phyloP scores from a whole-genome alignment of 2,888 invertebrate species.

The Rhogogaster chlorosoma region DNA sequence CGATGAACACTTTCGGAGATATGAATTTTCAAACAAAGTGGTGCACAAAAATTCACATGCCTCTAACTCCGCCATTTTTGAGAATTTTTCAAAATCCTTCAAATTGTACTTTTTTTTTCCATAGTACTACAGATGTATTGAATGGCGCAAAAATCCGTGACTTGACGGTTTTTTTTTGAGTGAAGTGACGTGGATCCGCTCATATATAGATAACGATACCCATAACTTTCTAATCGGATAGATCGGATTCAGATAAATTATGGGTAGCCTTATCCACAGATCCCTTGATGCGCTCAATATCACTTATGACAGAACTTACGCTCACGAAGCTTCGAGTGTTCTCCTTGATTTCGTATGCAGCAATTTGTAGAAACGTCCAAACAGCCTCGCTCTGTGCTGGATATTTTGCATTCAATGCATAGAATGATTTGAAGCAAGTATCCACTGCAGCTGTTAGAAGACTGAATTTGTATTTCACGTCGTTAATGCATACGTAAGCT shows the following conservation, averaged over 20 bases:
- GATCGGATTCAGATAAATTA: background rate
- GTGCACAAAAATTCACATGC: no score
- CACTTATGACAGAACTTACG: background rate
- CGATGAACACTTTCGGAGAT: no score
- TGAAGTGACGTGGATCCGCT: no score
- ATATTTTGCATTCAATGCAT: constrained; percentile 52
- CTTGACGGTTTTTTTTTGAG: no score
- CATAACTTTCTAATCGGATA: background rate
- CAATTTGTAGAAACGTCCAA: constrained; percentile 6
- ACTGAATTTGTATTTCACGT: constrained; percentile 37
- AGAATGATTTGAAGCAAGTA: constrained; percentile 53
- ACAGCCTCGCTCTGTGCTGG: constrained; percentile 43
- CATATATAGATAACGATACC: background rate
- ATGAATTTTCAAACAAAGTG: no score
- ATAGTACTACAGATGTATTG: no score
- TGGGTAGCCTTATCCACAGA: background rate
- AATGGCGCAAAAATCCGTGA: no score
- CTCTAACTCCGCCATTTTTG: no score
- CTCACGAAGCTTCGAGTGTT: background rate
- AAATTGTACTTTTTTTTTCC: no score
- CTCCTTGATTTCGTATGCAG: background rate
- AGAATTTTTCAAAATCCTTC: no score
- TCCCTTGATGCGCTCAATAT: background rate
- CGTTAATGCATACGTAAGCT: constrained; percentile 47
- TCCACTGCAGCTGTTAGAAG: constrained; percentile 44